Percentiles rank a stretch among this genome's conserved stretches.
Evolutionary conservation across 2,113 vertebrate genomes (phyloP).

Genomic region (Labeo catla): DNA sequence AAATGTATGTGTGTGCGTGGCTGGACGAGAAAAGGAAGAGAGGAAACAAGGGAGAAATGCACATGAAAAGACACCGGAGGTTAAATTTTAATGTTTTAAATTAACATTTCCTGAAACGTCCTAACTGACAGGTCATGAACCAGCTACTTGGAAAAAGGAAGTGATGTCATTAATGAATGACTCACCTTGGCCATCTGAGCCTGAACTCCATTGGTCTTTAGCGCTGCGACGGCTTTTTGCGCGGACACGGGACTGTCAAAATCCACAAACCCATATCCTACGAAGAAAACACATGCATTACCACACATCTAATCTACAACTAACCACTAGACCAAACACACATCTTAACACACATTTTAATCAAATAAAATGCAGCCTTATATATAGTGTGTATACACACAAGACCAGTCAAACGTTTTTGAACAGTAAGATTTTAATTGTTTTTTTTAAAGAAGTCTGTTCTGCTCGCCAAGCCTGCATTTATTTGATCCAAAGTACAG

Average conservation of each 20-base stretch:
- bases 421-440: no score
- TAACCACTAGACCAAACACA: not conserved
- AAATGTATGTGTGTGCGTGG: conserved; percentile 8
- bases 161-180: conserved; percentile 28
- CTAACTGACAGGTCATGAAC: not conserved
- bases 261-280: conserved; percentile 99
- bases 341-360: not conserved
- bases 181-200: conserved; percentile 99
- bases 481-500: no score
- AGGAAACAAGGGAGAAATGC: not conserved
- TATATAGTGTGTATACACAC: no score
- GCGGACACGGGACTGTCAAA: conserved; percentile 97
- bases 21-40: not conserved
- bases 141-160: not conserved
- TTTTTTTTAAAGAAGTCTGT: no score
- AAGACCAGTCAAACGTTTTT: no score
- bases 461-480: no score
- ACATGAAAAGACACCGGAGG: not conserved
- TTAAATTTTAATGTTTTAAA: not conserved
- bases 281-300: conserved; percentile 51
- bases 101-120: not conserved
- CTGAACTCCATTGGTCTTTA: conserved; percentile 96
- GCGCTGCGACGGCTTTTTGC: conserved; percentile 95
- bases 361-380: no score
- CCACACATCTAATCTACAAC: not conserved